phyloP scores from a whole-genome alignment of 2,888 invertebrate genomes.

The Lasioglossum malachurum region DNA sequence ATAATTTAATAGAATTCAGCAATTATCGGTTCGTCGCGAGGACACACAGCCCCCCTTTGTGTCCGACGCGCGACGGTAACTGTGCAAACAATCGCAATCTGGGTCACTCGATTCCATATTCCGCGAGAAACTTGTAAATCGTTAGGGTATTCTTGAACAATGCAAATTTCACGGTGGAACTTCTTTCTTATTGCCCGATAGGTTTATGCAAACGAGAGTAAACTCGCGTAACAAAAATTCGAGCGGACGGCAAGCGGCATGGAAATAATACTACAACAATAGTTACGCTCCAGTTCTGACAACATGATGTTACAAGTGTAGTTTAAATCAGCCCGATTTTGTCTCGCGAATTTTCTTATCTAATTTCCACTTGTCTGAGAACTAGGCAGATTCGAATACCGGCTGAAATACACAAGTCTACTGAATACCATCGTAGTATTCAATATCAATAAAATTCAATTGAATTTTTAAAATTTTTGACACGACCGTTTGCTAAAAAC shows the following conservation, averaged over 20 bases:
- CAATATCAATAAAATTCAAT: no score
- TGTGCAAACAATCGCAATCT: slow-evolving; percentile 52
- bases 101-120: slow-evolving; percentile 56
- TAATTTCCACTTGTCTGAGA: background rate
- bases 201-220: slow-evolving; percentile 49
- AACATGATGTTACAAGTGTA: background rate
- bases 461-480: background rate
- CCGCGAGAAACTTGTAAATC: slow-evolving; percentile 52
- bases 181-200: slow-evolving; percentile 49
- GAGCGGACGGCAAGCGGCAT: slow-evolving; percentile 2
- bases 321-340: background rate
- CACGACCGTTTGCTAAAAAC: background rate
- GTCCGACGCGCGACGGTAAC: background rate
- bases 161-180: slow-evolving; percentile 51
- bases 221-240: slow-evolving; percentile 43
- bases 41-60: slow-evolving; percentile 5
- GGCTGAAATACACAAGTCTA: background rate
- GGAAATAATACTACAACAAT: slow-evolving; percentile 22
- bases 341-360: background rate
- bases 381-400: background rate
- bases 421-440: background rate
- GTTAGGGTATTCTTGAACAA: slow-evolving; percentile 30
- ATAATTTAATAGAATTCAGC: slow-evolving; percentile 36
- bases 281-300: background rate
- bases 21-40: slow-evolving; percentile 43